Evolutionary conservation across 2,888 invertebrate genomes (phyloP).

Genomic region (Chalcosyrphus nemorum): DNA sequence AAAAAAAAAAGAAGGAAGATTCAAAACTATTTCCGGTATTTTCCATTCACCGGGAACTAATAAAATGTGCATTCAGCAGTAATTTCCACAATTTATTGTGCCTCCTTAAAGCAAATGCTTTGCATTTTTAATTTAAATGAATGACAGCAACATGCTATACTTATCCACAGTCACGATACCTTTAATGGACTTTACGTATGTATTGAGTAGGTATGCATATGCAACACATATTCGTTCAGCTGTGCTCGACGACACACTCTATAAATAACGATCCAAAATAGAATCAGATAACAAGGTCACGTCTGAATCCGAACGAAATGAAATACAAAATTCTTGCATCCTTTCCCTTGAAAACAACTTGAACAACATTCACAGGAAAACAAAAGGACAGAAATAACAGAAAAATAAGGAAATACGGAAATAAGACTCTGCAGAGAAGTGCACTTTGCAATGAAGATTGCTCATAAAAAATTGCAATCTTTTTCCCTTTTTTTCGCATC

Average conservation of each 20-base stretch:
- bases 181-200: conserved; percentile 55
- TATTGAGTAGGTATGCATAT: conserved; percentile 43
- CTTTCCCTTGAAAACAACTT: conserved; percentile 37
- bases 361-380: conserved; percentile 4
- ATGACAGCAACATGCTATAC: conserved; percentile 1
- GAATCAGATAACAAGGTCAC: conserved; percentile 63
- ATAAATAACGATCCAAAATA: conserved; percentile 60
- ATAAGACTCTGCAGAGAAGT: conserved; percentile 43
- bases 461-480: conserved; percentile 68
- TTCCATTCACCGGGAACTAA: neutral
- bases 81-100: conserved; percentile 1
- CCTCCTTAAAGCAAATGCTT: neutral
- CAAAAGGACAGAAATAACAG: too few species aligned
- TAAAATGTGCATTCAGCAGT: neutral
- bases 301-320: conserved; percentile 45
- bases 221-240: conserved; percentile 30
- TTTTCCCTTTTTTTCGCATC: conserved; percentile 41
- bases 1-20: too few species aligned
- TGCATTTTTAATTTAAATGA: conserved; percentile 21
- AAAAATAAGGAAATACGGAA: neutral
- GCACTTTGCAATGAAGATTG: conserved; percentile 58
- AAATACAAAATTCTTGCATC: conserved; percentile 40
- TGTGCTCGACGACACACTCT: neutral
- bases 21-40: conserved; percentile 40
- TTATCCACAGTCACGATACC: conserved; percentile 19